phyloP scores from a whole-genome alignment of 1,140 invertebrate genomes.

The Solenopsis invicta region DNA sequence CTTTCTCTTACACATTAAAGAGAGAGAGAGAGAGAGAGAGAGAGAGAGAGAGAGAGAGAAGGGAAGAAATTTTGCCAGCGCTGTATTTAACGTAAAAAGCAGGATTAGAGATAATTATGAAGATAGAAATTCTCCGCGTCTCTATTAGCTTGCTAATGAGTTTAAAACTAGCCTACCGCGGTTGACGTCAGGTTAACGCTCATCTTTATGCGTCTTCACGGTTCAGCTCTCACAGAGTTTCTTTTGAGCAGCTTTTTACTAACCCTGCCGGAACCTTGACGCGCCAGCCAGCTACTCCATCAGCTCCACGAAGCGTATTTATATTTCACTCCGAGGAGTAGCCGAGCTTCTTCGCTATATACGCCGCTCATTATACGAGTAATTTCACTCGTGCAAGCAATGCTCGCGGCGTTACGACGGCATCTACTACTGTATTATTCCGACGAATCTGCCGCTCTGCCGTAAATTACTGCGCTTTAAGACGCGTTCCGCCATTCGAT shows the following conservation, averaged over 20 bases:
- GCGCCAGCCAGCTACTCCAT: slow-evolving; percentile 48
- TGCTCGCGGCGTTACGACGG: slow-evolving; percentile 20
- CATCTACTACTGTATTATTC: slow-evolving; percentile 34
- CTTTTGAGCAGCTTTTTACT: slow-evolving; percentile 41
- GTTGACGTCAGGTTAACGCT: slow-evolving; percentile 58
- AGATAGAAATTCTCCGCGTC: slow-evolving; percentile 12
- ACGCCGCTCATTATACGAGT: slow-evolving; percentile 53
- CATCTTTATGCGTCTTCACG: slow-evolving; percentile 59
- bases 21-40: neutral
- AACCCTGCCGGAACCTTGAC: slow-evolving; percentile 23
- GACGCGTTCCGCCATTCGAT: slow-evolving; percentile 17
- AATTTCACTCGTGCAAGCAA: slow-evolving; percentile 43
- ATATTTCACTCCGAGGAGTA: slow-evolving; percentile 39
- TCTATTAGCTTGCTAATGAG: slow-evolving; percentile 60
- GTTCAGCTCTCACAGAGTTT: slow-evolving; percentile 59
- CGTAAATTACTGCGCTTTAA: slow-evolving; percentile 55
- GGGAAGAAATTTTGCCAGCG: neutral
- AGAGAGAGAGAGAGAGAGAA: neutral
- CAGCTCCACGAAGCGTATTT: slow-evolving; percentile 37
- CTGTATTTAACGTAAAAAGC: slow-evolving; percentile 14
- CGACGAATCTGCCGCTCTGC: slow-evolving; percentile 34
- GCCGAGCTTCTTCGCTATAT: slow-evolving; percentile 22
- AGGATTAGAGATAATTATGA: slow-evolving; percentile 9
- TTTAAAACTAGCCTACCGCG: slow-evolving; percentile 57
- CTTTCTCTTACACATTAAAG: too few relatives aligned